phyloP scores from a whole-genome alignment of 1,140 invertebrate species.

The Orchesella cincta region DNA sequence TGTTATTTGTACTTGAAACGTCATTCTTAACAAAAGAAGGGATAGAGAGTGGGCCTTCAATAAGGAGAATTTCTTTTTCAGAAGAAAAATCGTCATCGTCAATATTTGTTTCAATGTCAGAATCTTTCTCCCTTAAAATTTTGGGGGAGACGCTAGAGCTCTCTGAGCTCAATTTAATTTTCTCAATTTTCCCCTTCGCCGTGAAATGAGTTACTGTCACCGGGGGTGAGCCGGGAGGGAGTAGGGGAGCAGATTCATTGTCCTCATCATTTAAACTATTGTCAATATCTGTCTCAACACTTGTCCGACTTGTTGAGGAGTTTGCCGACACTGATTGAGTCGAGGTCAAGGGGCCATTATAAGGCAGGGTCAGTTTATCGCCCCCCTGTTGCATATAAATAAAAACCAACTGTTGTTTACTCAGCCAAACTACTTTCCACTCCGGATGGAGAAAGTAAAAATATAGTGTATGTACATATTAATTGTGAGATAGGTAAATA shows the following conservation, averaged over 20 bases:
- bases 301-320: conserved; percentile 7
- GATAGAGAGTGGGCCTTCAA: conserved; percentile 45
- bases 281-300: conserved; percentile 53
- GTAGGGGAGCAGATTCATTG: conserved; percentile 44
- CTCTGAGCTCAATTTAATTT: conserved; percentile 49
- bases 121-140: conserved; percentile 13
- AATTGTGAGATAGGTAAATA: not conserved
- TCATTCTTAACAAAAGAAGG: conserved; percentile 28
- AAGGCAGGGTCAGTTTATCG: conserved; percentile 68
- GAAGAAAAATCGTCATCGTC: not conserved
- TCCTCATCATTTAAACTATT: conserved; percentile 39
- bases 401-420: conserved; percentile 30
- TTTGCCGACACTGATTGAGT: conserved; percentile 17
- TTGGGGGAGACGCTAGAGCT: conserved; percentile 52
- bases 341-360: conserved; percentile 56
- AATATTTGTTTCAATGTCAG: conserved; percentile 5
- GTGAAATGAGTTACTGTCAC: conserved; percentile 64
- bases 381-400: conserved; percentile 63
- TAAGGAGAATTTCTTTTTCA: conserved; percentile 45
- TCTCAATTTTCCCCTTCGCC: conserved; percentile 60
- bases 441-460: not conserved
- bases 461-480: not conserved
- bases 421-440: conserved; percentile 17
- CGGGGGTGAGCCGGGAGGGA: conserved; percentile 53
- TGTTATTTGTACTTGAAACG: not conserved